These are phyloP conservation scores for Myodes glareolus DNA, from an alignment of 2,113 vertebrate species.

Conservation along the genomic window DNA sequence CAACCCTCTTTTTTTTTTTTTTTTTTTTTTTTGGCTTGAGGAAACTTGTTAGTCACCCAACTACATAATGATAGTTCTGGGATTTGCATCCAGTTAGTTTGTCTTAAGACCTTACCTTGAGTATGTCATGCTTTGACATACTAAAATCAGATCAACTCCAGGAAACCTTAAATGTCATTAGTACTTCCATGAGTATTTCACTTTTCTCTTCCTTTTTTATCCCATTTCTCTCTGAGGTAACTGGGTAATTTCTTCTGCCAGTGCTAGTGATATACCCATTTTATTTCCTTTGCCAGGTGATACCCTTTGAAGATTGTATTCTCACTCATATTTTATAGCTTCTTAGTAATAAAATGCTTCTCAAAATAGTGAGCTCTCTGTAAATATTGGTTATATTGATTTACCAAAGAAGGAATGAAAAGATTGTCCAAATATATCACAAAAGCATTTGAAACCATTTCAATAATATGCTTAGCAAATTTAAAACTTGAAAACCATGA, in stretches of 20 bases:
- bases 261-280: background rate
- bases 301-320: background rate
- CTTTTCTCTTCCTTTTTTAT: background rate
- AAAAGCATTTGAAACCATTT: slow-evolving; percentile 28
- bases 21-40: background rate
- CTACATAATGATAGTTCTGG: background rate
- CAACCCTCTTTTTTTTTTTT: background rate
- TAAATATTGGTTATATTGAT: background rate
- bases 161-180: slow-evolving; percentile 15
- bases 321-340: background rate
- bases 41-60: background rate
- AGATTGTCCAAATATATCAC: background rate
- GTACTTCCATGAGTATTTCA: background rate
- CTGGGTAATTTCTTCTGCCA: slow-evolving; percentile 27
- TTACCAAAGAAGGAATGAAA: slow-evolving; percentile 5
- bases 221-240: background rate
- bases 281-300: background rate
- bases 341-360: slow-evolving; percentile 21
- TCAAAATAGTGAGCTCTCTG: background rate
- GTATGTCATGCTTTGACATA: background rate
- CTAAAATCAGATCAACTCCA: background rate
- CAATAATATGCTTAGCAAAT: background rate
- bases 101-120: background rate
- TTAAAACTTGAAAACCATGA: slow-evolving; percentile 13
- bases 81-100: background rate